A percentile compares a stretch with the other conserved stretches of the same genome.
Evolutionary conservation across 2,888 invertebrate genomes (phyloP).

Genomic region (Eurois occulta): DNA sequence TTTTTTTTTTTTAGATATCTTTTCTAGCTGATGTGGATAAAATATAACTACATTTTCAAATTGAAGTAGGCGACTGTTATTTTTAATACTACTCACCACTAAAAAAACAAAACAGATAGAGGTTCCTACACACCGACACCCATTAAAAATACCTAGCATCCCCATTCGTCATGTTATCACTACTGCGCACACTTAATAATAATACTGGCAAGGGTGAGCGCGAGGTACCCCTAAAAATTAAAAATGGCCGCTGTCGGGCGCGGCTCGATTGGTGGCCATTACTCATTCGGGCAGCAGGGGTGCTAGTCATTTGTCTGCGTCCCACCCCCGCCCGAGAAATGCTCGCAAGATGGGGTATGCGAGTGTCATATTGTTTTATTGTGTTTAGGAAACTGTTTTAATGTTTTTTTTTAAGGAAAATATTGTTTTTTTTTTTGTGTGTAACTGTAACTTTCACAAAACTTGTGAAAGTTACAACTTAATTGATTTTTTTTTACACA

Average conservation of each 20-base stretch:
- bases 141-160: slow-evolving; percentile 45
- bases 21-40: neutral
- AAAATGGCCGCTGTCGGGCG: slow-evolving; percentile 88
- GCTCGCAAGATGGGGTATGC: slow-evolving; percentile 84
- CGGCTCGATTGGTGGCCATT: slow-evolving; percentile 89
- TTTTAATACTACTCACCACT: neutral
- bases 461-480: neutral
- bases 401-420: slow-evolving; percentile 41
- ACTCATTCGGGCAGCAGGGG: slow-evolving; percentile 87
- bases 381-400: slow-evolving; percentile 64
- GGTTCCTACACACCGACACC: neutral
- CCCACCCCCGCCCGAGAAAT: slow-evolving; percentile 84
- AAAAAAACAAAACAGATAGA: neutral
- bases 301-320: slow-evolving; percentile 88
- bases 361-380: slow-evolving; percentile 79
- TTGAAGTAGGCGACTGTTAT: neutral
- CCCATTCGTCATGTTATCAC: slow-evolving; percentile 68
- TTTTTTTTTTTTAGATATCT: slow-evolving; percentile 8
- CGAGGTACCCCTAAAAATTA: slow-evolving; percentile 89
- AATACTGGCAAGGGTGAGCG: slow-evolving; percentile 84
- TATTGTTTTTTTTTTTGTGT: slow-evolving; percentile 4
- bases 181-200: slow-evolving; percentile 76
- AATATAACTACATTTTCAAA: neutral
- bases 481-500: neutral
- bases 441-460: no score